Evolutionary conservation across 2,113 vertebrate species (phyloP), one percentile per base, ranked within the genome.

Genomic region (Grammomys dolichurus): DNA sequence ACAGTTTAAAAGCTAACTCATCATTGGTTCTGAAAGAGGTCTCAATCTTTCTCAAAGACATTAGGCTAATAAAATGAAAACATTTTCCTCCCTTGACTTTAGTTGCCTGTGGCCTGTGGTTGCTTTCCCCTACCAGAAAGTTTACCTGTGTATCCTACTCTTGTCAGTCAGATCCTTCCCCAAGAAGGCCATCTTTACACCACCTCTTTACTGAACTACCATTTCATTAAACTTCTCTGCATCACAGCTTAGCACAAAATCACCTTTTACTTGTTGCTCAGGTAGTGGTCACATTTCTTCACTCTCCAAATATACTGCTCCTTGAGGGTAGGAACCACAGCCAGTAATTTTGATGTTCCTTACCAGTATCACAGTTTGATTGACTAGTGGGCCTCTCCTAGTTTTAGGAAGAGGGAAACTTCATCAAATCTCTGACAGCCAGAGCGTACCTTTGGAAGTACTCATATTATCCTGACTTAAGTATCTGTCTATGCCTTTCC

Each of bases 171-270:
- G 51, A 20, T 85, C 48, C 33, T 58, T 78, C 14, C 20, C 85
- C 4, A 82, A 63, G 82, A 93, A 92, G 82, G 54, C 14, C 16
- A 31, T 56, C 28, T 77, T 13, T 81, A 94, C 2, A 93, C 22
- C 7, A 22, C 58, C 63, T 80, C 40, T 20, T 95, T 43, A 87
- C 28, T 85, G 65, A 95, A 94, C 24, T 87, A 24, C 40, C 17
- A 31, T 33, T 92, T 51, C 89, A 95, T 26, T 93, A 94, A 80
- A 87, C 70, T 46, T 72, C 65, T 77, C 3, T 87, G 20, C 43
- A 72, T 93, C 56, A 88, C 46, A 88, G 63, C 33, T 92, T 81
- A 96, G 43, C 76, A 93, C 36, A 87, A 93, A 97, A 95, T 96
- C 87, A 60, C 51, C 93, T 91, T 96, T 94, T 85, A 88, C 1